Evolutionary conservation across 1,140 invertebrate genomes (phyloP).

Genomic region (Ladona fulva): DNA sequence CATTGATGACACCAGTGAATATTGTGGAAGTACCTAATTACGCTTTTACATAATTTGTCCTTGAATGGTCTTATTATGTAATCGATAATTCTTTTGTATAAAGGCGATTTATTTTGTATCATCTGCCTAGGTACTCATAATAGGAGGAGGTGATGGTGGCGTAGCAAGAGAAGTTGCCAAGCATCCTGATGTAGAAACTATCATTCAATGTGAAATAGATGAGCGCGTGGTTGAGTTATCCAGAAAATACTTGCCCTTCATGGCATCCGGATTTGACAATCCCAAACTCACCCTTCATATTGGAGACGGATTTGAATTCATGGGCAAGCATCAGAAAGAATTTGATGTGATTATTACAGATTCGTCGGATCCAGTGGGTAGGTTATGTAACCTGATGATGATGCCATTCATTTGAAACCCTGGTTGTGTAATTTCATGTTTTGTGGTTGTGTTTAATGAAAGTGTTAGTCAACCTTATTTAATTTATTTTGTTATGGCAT

Average conservation of each 20-base stretch:
- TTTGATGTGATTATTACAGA: constrained; percentile 99
- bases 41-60: too few species aligned
- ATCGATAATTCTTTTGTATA: too few species aligned
- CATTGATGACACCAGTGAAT: too few species aligned
- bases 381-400: constrained; percentile 20
- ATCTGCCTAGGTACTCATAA: constrained; percentile 65
- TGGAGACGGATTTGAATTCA: constrained; percentile 91
- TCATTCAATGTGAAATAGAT: constrained; percentile 95
- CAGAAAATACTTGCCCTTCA: constrained; percentile 81
- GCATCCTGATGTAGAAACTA: constrained; percentile 76
- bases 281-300: constrained; percentile 77
- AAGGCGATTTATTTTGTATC: neutral
- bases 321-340: constrained; percentile 72
- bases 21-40: too few species aligned
- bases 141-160: constrained; percentile 96
- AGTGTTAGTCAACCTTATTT: too few species aligned
- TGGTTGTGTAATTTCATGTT: too few species aligned
- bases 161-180: constrained; percentile 91
- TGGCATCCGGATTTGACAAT: constrained; percentile 77
- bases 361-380: constrained; percentile 89
- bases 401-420: too few species aligned
- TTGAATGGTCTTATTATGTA: too few species aligned
- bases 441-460: too few species aligned
- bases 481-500: too few species aligned
- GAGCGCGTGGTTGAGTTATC: constrained; percentile 82